phyloP scores from a whole-genome alignment of 2,113 vertebrate genomes.

The Ranitomeya variabilis region DNA sequence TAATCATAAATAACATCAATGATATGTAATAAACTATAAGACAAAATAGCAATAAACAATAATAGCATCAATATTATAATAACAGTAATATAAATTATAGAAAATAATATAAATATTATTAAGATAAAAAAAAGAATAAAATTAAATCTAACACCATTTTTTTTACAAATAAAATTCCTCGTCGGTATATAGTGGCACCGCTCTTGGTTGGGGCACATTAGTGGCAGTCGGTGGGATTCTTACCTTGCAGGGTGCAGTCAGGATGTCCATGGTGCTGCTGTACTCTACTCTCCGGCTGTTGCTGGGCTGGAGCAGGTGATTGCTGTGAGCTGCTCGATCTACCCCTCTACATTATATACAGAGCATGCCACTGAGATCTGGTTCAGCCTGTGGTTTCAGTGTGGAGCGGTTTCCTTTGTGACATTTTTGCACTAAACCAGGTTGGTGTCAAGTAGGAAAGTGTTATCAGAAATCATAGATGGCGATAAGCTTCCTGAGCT shows the following conservation, averaged over 20 bases:
- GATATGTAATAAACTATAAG: background rate
- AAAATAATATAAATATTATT: background rate
- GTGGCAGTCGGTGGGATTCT: background rate
- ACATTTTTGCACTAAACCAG: constrained; percentile 3
- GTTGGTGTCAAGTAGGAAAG: background rate
- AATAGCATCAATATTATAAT: too few relatives aligned
- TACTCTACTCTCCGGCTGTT: background rate
- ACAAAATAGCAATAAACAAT: too few relatives aligned
- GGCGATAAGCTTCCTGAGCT: background rate
- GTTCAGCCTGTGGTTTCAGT: constrained; percentile 16
- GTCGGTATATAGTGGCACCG: too few relatives aligned
- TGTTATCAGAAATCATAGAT: background rate
- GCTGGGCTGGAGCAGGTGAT: background rate
- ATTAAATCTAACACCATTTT: too few relatives aligned
- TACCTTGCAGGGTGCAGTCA: background rate
- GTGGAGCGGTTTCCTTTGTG: constrained; percentile 31
- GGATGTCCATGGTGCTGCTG: background rate
- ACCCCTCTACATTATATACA: constrained; percentile 1
- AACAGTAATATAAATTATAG: background rate
- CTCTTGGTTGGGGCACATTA: too few relatives aligned
- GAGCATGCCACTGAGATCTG: background rate
- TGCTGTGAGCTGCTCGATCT: background rate
- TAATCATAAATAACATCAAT: too few relatives aligned
- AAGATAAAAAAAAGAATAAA: background rate
- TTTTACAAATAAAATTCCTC: background rate